Evolutionary conservation across 2,888 invertebrate species (phyloP).

Genomic region (Standfussiana lucernea): DNA sequence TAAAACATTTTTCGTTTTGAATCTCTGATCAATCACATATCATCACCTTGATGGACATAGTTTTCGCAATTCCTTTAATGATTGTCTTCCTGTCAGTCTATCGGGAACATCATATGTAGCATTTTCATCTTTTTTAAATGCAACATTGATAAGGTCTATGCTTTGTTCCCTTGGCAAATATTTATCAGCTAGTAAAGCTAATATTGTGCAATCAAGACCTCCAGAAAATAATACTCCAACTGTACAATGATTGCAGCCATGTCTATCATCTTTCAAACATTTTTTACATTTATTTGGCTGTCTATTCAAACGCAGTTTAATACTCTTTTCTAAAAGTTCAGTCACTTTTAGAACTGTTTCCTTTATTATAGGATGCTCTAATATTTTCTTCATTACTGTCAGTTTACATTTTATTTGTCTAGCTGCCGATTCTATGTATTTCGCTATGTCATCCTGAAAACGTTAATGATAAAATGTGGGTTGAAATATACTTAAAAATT

Average conservation of each 20-base stretch:
- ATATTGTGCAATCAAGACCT: conserved; percentile 98
- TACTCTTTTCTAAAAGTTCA: conserved; percentile 90
- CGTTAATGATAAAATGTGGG: conserved; percentile 5
- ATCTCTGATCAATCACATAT: not conserved
- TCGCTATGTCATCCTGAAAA: conserved; percentile 79
- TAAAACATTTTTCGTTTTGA: not conserved
- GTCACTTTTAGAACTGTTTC: conserved; percentile 87
- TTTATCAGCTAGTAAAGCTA: conserved; percentile 95
- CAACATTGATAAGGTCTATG: conserved; percentile 98
- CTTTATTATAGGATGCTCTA: conserved; percentile 79
- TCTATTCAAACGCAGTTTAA: conserved; percentile 90
- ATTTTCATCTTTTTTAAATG: conserved; percentile 92
- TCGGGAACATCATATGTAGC: conserved; percentile 94
- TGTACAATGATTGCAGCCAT: conserved; percentile 91
- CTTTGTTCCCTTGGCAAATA: conserved; percentile 92
- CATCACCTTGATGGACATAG: conserved; percentile 92
- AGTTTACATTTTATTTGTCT: conserved; percentile 73
- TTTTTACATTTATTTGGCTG: conserved; percentile 92
- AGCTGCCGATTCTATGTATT: conserved; percentile 75
- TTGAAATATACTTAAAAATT: conserved; percentile 63
- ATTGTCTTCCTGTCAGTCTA: conserved; percentile 94
- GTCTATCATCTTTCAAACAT: conserved; percentile 84
- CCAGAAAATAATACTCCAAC: conserved; percentile 98
- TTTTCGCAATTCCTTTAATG: conserved; percentile 92
- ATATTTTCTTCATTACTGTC: conserved; percentile 81